Conservation (phyloP, 2,888 invertebrate species). For the Actias luna region DNA sequence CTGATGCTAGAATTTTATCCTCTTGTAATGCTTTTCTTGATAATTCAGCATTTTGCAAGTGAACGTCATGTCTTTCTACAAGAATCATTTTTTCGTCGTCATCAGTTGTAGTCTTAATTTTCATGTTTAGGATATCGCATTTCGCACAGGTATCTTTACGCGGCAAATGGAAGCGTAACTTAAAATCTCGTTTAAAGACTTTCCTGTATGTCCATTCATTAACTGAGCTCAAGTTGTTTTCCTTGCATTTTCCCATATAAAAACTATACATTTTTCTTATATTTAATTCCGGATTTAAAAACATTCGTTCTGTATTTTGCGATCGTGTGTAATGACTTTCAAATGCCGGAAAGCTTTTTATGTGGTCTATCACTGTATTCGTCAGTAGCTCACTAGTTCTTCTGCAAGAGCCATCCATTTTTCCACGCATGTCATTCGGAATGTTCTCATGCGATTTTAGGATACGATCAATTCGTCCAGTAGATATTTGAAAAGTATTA, state of each 20-base stretch:
- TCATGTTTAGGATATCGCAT: too few species aligned
- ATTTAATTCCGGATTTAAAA: too few species aligned
- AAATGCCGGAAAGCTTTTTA: constrained; percentile 34
- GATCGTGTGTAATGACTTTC: constrained; percentile 33
- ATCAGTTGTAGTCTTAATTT: too few species aligned
- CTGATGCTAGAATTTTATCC: constrained; percentile 19
- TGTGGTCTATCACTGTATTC: constrained; percentile 14
- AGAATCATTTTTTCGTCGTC: constrained; percentile 21
- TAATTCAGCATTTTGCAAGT: constrained; percentile 27
- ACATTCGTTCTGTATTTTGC: background rate
- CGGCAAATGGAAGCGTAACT: too few species aligned
- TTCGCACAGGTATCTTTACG: too few species aligned
- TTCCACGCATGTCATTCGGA: constrained; percentile 21
- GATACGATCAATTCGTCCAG: constrained; percentile 21
- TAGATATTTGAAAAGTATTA: constrained; percentile 20
- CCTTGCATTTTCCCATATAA: too few species aligned
- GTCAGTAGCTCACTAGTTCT: constrained; percentile 21
- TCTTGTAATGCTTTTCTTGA: constrained; percentile 28
- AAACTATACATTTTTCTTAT: too few species aligned
- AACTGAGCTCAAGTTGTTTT: too few species aligned
- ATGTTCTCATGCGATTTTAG: constrained; percentile 21
- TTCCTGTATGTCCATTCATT: too few species aligned
- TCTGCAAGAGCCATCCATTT: constrained; percentile 20
- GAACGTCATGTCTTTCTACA: constrained; percentile 20
- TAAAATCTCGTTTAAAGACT: too few species aligned